Conservation (phyloP, 2,888 invertebrate species). For the Xestia c-nigrum region DNA sequence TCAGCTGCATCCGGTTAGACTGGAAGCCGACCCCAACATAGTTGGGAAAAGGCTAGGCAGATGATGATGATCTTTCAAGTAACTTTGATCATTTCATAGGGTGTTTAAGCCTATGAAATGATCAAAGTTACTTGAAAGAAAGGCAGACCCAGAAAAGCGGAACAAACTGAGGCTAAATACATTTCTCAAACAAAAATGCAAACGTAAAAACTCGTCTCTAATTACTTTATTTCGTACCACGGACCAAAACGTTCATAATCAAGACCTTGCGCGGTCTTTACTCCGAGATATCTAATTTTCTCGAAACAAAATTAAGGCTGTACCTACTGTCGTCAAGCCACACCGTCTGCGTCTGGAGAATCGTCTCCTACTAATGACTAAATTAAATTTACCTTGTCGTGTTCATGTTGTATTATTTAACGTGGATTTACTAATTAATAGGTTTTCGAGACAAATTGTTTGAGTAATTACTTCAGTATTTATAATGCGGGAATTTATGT, state of each 20-base stretch:
- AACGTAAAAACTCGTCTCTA: background rate
- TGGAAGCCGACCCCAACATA: no score
- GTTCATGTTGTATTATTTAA: slow-evolving; percentile 19
- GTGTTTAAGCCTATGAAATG: no score
- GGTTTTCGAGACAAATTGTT: slow-evolving; percentile 19
- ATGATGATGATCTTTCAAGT: background rate
- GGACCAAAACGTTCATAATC: slow-evolving; percentile 35
- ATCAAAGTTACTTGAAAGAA: no score
- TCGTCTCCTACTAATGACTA: slow-evolving; percentile 54
- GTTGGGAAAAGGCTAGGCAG: no score
- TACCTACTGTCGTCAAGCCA: slow-evolving; percentile 18
- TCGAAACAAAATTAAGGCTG: slow-evolving; percentile 57
- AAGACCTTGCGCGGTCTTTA: slow-evolving; percentile 47
- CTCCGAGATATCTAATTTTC: slow-evolving; percentile 59
- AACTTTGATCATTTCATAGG: background rate
- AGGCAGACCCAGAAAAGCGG: background rate
- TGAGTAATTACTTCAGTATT: slow-evolving; percentile 3
- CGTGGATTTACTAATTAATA: slow-evolving; percentile 25
- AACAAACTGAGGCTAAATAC: background rate
- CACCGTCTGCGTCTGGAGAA: slow-evolving; percentile 49
- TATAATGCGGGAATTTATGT: background rate
- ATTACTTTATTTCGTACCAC: background rate
- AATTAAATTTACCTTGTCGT: slow-evolving; percentile 56
- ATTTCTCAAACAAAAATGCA: background rate
- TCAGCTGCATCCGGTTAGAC: no score